phyloP scores from a whole-genome alignment of 2,113 vertebrate species.

The Chinchilla lanigera region DNA sequence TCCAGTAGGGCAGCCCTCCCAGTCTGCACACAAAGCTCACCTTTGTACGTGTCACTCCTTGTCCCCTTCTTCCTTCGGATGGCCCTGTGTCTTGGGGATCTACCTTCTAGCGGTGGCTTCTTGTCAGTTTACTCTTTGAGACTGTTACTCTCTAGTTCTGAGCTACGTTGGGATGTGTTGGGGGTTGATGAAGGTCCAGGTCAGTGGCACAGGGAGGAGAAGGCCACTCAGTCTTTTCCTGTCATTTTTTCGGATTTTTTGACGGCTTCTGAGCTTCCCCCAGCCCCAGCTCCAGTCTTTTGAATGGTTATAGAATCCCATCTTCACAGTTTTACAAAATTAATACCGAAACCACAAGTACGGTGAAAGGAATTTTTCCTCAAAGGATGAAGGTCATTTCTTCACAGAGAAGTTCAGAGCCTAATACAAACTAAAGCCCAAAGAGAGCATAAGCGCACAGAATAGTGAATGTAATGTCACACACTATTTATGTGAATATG shows the following conservation, averaged over 20 bases:
- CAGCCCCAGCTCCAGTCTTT: neutral
- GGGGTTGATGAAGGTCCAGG: neutral
- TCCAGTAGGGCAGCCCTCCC: neutral
- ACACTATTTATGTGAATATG: neutral
- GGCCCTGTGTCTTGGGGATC: neutral
- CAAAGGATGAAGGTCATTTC: neutral
- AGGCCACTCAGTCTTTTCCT: neutral
- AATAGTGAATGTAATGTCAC: neutral
- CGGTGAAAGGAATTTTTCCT: neutral
- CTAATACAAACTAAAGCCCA: neutral
- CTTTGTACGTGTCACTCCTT: neutral
- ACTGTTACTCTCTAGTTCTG: neutral
- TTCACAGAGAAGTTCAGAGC: neutral
- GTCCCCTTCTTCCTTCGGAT: neutral
- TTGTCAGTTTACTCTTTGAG: neutral
- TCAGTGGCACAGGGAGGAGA: neutral
- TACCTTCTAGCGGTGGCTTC: neutral
- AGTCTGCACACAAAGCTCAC: neutral
- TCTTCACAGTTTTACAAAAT: constrained; percentile 57
- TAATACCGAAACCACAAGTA: neutral
- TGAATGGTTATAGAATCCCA: constrained; percentile 16
- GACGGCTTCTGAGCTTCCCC: neutral
- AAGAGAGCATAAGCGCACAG: neutral
- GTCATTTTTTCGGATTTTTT: neutral
- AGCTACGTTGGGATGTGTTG: neutral